These are phyloP conservation scores for Drosophila sordidapex DNA, from an alignment of 2,888 invertebrate genomes.

Conservation along the genomic window DNA sequence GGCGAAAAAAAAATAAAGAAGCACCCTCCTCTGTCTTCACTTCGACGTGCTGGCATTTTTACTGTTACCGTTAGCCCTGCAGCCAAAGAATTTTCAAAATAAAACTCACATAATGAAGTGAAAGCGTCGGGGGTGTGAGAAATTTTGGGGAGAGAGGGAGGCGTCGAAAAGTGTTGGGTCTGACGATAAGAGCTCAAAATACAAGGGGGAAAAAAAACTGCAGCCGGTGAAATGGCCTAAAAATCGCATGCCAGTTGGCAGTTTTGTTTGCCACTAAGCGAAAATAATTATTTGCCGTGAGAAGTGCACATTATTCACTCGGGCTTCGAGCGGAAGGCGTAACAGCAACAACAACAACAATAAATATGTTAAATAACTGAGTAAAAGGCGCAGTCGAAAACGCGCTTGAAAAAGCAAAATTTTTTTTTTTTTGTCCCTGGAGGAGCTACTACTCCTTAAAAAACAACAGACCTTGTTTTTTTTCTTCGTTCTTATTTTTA, in stretches of 20 bases:
- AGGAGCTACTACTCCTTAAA: slow-evolving; percentile 1
- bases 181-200: slow-evolving; percentile 35
- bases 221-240: slow-evolving; percentile 57
- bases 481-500: slow-evolving; percentile 31
- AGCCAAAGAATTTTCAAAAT: slow-evolving; percentile 54
- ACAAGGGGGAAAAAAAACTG: slow-evolving; percentile 24
- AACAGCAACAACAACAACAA: slow-evolving; percentile 27
- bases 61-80: slow-evolving; percentile 43
- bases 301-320: slow-evolving; percentile 80
- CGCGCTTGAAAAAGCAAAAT: slow-evolving; percentile 68
- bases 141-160: not conserved
- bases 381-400: slow-evolving; percentile 51
- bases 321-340: slow-evolving; percentile 24
- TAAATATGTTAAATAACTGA: slow-evolving; percentile 69
- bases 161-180: slow-evolving; percentile 34
- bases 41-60: slow-evolving; percentile 71
- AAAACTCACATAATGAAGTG: slow-evolving; percentile 73
- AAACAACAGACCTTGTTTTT: slow-evolving; percentile 21
- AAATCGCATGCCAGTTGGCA: slow-evolving; percentile 74
- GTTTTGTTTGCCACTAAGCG: slow-evolving; percentile 61
- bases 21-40: slow-evolving; percentile 31
- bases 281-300: slow-evolving; percentile 83
- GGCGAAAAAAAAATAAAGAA: slow-evolving; percentile 27
- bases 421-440: slow-evolving; percentile 37
- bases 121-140: slow-evolving; percentile 15